phyloP scores from a whole-genome alignment of 2,888 invertebrate species.

The Drosophila ezoana region DNA sequence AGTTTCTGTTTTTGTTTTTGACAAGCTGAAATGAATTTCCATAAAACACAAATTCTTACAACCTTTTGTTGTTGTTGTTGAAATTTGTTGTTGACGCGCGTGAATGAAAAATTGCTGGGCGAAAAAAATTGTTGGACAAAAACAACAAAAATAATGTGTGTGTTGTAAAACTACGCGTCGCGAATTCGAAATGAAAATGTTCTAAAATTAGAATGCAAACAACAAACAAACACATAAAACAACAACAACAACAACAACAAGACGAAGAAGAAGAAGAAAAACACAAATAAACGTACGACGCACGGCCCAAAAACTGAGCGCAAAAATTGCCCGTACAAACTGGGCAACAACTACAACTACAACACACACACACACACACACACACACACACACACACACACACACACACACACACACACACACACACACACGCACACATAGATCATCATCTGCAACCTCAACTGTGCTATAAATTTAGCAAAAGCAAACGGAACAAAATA shows the following conservation, averaged over 20 bases:
- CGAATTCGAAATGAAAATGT: constrained; percentile 69
- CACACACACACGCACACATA: not conserved
- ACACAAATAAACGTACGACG: constrained; percentile 38
- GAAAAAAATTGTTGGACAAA: constrained; percentile 6
- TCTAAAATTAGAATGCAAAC: constrained; percentile 74
- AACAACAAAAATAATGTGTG: constrained; percentile 11
- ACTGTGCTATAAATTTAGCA: constrained; percentile 69
- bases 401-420: not conserved
- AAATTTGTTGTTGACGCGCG: constrained; percentile 15
- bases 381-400: not conserved
- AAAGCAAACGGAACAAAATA: constrained; percentile 31
- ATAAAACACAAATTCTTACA: constrained; percentile 3
- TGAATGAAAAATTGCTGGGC: constrained; percentile 56
- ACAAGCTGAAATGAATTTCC: constrained; percentile 15
- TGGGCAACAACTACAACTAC: constrained; percentile 33
- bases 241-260: constrained; percentile 31
- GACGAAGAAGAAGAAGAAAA: not conserved
- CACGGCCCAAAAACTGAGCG: constrained; percentile 26
- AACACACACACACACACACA: constrained; percentile 8
- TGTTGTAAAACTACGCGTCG: constrained; percentile 70
- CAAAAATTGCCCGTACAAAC: constrained; percentile 33
- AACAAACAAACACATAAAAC: constrained; percentile 59
- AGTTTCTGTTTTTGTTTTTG: constrained; percentile 28
- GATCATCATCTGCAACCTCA: constrained; percentile 42
- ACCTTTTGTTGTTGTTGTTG: not conserved